phyloP scores from a whole-genome alignment of 2,888 invertebrate species.

The Bombylius major region DNA sequence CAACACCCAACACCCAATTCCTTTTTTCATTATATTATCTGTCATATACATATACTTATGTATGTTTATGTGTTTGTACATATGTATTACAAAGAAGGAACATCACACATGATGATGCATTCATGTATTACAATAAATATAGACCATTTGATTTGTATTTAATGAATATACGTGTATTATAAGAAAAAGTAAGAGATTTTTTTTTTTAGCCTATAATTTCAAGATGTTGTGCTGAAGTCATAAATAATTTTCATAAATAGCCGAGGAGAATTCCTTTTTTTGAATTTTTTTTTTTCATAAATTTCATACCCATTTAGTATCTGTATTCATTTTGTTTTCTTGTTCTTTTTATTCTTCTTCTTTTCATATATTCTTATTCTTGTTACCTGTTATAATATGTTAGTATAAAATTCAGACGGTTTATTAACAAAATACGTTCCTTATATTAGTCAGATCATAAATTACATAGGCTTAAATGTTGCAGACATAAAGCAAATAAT shows the following conservation, averaged over 20 bases:
- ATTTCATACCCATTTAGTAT: neutral
- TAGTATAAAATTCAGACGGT: constrained; percentile 3
- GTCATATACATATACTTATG: neutral
- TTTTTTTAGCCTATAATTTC: constrained; percentile 12
- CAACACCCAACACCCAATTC: constrained; percentile 10
- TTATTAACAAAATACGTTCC: constrained; percentile 13
- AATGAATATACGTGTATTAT: too few species aligned
- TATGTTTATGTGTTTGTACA: neutral
- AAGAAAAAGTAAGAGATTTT: too few species aligned
- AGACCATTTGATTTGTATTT: too few species aligned
- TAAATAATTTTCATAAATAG: constrained; percentile 16
- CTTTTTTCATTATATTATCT: neutral
- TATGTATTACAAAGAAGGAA: too few species aligned
- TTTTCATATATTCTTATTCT: neutral
- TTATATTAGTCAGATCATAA: constrained; percentile 12
- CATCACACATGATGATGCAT: too few species aligned
- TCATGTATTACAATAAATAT: too few species aligned
- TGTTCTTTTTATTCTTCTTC: neutral
- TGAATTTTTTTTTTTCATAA: constrained; percentile 2
- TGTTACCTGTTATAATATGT: too few species aligned
- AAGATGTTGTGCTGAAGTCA: constrained; percentile 13
- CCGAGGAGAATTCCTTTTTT: constrained; percentile 12
- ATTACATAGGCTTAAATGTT: constrained; percentile 14
- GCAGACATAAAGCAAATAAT: constrained; percentile 16
- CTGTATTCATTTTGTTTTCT: neutral